phyloP scores from a whole-genome alignment of 2,113 vertebrate genomes.

The Heterotilapia buettikoferi region DNA sequence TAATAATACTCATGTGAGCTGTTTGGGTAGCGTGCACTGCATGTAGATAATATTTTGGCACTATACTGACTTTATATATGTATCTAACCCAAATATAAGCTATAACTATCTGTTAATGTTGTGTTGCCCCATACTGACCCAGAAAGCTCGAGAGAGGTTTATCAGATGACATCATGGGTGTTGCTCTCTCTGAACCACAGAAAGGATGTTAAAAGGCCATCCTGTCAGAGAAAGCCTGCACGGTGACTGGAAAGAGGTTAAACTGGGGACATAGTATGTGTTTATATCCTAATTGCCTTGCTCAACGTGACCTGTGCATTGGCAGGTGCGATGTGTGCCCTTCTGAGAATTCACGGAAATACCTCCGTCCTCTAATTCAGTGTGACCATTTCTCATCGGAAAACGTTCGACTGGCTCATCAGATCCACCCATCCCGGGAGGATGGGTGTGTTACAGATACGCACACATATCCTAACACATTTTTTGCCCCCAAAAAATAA shows the following conservation, averaged over 20 bases:
- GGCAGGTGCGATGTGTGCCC: not conserved
- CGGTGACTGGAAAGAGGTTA: conserved; percentile 5
- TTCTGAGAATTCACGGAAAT: conserved; percentile 1
- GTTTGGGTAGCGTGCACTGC: not conserved
- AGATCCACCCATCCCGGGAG: conserved; percentile 5
- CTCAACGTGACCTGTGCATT: not conserved
- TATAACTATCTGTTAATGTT: not conserved
- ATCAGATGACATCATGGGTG: not conserved
- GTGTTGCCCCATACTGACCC: not conserved
- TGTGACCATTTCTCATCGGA: not conserved
- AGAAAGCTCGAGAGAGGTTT: not conserved
- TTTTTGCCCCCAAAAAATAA: not conserved
- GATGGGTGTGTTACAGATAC: not conserved
- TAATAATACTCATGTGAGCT: not conserved
- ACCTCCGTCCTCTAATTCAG: not conserved
- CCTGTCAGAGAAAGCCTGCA: conserved; percentile 1
- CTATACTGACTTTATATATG: not conserved
- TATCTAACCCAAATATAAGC: not conserved
- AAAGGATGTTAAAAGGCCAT: conserved; percentile 3
- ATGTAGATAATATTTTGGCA: not conserved
- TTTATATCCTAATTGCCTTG: not conserved
- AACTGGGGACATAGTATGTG: not conserved
- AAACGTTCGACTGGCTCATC: not conserved
- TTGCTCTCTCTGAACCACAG: not conserved
- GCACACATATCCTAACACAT: not conserved